These are phyloP conservation scores for Clepsis dumicolana DNA, from an alignment of 2,888 invertebrate species.

Conservation along the genomic window DNA sequence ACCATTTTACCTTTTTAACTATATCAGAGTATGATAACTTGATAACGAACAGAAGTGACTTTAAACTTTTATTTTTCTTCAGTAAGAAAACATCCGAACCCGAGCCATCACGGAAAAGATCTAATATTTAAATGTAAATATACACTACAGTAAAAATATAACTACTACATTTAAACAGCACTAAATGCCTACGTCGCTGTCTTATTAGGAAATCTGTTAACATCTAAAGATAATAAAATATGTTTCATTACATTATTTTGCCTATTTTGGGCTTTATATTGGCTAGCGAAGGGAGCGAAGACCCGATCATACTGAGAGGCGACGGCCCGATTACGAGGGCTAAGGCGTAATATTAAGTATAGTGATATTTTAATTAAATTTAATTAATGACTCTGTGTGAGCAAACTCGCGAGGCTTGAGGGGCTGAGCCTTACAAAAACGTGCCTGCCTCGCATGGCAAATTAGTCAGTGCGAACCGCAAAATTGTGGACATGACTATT, in stretches of 20 bases:
- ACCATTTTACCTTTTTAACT: too few species aligned
- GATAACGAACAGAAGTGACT: not conserved
- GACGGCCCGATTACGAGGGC: constrained; percentile 13
- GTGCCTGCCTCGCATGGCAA: too few species aligned
- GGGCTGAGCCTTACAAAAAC: too few species aligned
- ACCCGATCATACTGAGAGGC: not conserved
- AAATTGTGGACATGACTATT: too few species aligned
- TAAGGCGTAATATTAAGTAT: constrained; percentile 16
- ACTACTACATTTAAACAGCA: constrained; percentile 54
- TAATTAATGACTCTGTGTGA: too few species aligned
- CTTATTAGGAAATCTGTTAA: constrained; percentile 62
- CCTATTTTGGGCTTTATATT: constrained; percentile 48
- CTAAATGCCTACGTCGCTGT: constrained; percentile 68
- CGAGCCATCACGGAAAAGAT: constrained; percentile 22
- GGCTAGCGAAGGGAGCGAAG: constrained; percentile 43
- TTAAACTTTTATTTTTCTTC: too few species aligned
- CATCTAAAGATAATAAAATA: constrained; percentile 54
- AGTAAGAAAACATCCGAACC: not conserved
- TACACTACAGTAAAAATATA: constrained; percentile 50
- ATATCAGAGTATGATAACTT: too few species aligned
- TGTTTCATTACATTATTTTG: constrained; percentile 46
- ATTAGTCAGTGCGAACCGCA: too few species aligned
- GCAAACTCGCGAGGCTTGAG: too few species aligned
- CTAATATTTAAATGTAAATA: constrained; percentile 38
- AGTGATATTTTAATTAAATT: too few species aligned